These are phyloP conservation scores for Diglossa cyanea DNA, from an alignment of 2,797 vertebrate species.

Conservation along the genomic window DNA sequence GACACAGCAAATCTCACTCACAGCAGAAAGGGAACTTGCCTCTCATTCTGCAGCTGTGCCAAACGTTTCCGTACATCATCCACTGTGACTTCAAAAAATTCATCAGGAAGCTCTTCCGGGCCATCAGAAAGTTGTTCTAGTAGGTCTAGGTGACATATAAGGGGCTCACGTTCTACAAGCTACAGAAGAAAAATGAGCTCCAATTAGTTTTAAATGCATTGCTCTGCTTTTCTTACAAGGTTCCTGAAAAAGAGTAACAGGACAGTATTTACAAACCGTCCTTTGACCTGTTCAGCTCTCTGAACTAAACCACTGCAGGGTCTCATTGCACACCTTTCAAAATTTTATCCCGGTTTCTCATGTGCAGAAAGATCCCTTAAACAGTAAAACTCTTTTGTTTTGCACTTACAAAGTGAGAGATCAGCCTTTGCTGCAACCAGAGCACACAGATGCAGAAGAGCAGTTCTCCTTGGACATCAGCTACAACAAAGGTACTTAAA, in stretches of 20 bases:
- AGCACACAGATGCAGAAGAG: background rate
- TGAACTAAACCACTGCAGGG: background rate
- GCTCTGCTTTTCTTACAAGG: background rate
- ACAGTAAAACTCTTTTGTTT: background rate
- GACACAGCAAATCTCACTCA: background rate
- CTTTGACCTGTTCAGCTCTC: background rate
- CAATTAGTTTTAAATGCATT: background rate
- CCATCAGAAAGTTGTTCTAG: conserved; percentile 44
- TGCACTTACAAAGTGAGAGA: background rate
- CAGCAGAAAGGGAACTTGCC: conserved; percentile 74
- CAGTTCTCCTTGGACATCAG: background rate
- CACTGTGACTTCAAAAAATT: conserved; percentile 95
- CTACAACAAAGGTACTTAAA: background rate
- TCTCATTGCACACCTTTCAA: background rate
- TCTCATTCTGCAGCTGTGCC: conserved; percentile 93
- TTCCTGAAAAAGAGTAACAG: background rate
- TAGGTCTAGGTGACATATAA: conserved; percentile 88
- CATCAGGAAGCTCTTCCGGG: conserved; percentile 83
- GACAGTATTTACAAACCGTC: background rate
- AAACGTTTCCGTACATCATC: conserved; percentile 92
- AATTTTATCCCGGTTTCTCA: background rate
- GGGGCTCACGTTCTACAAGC: conserved; percentile 82
- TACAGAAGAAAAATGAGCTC: conserved; percentile 40
- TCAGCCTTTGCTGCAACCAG: background rate
- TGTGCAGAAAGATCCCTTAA: background rate